These are phyloP conservation scores for Rapana venosa DNA, from an alignment of 2,888 invertebrate species.

Conservation along the genomic window DNA sequence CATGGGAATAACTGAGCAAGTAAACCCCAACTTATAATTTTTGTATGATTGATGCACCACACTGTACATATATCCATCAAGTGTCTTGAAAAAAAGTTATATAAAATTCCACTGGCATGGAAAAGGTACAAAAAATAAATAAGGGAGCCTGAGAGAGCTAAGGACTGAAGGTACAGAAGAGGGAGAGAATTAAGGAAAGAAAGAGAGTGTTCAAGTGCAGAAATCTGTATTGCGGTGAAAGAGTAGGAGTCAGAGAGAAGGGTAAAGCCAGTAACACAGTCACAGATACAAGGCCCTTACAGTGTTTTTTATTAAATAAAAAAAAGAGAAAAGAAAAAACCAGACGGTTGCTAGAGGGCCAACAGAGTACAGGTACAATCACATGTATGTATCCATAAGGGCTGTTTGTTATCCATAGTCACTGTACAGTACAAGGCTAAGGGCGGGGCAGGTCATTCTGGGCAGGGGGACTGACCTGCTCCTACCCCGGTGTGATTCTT, in stretches of 20 bases:
- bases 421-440: conserved; percentile 24
- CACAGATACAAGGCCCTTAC: conserved; percentile 30
- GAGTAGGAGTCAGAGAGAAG: neutral
- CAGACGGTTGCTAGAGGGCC: conserved; percentile 9
- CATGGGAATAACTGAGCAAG: neutral
- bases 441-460: neutral
- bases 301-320: neutral
- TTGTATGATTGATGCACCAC: neutral
- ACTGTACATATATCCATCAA: neutral
- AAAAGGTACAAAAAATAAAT: neutral
- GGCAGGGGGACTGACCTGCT: neutral
- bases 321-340: neutral
- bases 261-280: conserved; percentile 24
- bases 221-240: neutral
- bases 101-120: neutral
- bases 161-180: neutral
- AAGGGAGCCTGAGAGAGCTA: neutral
- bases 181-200: neutral
- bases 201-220: neutral
- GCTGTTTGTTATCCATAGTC: neutral
- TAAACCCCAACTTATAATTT: neutral
- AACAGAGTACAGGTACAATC: conserved; percentile 37
- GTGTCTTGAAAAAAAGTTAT: neutral
- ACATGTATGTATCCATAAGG: conserved; percentile 23
- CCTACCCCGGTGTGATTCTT: neutral